Evolutionary conservation across 2,797 vertebrate species (phyloP).

Genomic region (Liasis olivaceus): DNA sequence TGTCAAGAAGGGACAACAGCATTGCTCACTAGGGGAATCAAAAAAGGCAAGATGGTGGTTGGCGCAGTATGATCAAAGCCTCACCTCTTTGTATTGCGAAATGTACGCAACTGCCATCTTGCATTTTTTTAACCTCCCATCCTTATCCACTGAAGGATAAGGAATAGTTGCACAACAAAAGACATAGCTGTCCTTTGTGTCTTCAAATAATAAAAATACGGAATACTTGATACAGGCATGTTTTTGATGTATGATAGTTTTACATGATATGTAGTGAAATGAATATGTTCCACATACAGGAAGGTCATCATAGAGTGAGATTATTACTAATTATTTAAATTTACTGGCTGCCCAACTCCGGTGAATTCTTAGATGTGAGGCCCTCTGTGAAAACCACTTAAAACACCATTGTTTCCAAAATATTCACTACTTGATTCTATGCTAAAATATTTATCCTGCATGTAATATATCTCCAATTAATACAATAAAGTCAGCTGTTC

Average conservation of each 20-base stretch:
- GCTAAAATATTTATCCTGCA: too few species aligned
- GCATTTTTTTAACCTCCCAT: neutral
- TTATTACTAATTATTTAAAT: too few species aligned
- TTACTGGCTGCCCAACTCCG: neutral
- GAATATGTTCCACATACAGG: neutral
- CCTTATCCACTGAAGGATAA: constrained; percentile 41
- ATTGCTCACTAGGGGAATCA: too few species aligned
- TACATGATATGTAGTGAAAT: neutral
- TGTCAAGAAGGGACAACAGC: too few species aligned
- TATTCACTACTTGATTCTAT: neutral
- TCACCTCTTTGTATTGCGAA: too few species aligned
- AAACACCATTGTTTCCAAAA: too few species aligned
- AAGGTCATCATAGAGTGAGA: too few species aligned
- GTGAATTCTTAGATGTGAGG: neutral
- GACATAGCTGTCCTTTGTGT: constrained; percentile 37
- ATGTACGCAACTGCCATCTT: too few species aligned
- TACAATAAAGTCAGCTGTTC: too few species aligned
- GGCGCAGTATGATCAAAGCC: too few species aligned
- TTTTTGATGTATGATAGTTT: neutral
- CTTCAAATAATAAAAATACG: constrained; percentile 13
- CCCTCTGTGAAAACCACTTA: neutral
- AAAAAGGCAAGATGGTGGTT: too few species aligned
- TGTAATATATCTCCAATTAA: too few species aligned
- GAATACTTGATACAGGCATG: neutral
- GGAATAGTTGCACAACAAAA: constrained; percentile 52